A percentile compares a stretch with the other conserved stretches of the same genome.
Conservation (phyloP, 2,888 invertebrate genomes). For the Spisula subtruncata region DNA sequence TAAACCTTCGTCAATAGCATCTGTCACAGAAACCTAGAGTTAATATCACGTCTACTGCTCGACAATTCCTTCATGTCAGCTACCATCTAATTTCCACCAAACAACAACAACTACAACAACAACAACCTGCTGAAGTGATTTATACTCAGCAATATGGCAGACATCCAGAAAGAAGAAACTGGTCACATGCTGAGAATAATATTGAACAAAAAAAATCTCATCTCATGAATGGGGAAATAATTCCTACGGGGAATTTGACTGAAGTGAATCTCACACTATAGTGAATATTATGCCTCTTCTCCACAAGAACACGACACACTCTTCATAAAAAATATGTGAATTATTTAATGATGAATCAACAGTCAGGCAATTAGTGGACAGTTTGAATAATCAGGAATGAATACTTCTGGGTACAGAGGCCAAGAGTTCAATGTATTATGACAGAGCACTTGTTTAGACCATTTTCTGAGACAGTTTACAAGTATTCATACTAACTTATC, state of each 20-base stretch:
- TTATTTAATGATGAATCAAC: constrained; percentile 17
- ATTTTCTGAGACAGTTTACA: no score
- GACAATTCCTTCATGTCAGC: background rate
- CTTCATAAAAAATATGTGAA: background rate
- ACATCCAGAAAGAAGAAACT: constrained; percentile 22
- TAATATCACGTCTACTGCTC: background rate
- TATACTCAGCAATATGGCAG: constrained; percentile 28
- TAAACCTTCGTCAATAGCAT: background rate
- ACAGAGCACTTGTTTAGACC: background rate
- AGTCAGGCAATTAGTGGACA: background rate
- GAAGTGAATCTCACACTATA: background rate
- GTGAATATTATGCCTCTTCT: background rate
- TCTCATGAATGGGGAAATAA: constrained; percentile 46
- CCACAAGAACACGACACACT: background rate
- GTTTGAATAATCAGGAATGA: background rate
- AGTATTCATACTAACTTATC: no score
- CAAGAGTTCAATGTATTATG: background rate
- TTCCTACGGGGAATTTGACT: constrained; percentile 11
- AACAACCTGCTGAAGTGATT: constrained; percentile 31
- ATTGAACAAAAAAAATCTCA: constrained; percentile 44
- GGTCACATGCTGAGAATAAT: constrained; percentile 48
- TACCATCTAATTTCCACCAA: background rate
- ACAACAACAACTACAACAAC: constrained; percentile 29
- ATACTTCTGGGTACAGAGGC: background rate
- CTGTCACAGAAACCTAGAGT: background rate